Conservation (phyloP, 1,140 invertebrate species). For the Helicoverpa armigera region DNA sequence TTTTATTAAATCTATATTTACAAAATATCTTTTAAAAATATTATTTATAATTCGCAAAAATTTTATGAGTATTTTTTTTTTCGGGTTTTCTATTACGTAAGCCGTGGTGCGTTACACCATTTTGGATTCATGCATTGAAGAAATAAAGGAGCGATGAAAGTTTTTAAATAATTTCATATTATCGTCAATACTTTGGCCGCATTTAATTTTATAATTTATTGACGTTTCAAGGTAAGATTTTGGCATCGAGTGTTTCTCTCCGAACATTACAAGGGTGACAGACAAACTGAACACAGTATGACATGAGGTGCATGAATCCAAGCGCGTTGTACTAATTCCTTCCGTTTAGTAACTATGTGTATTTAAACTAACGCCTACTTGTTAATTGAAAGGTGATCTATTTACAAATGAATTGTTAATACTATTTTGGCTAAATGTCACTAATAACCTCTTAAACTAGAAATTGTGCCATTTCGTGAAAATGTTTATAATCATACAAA, state of each 20-base stretch:
- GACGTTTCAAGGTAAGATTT: constrained; percentile 30
- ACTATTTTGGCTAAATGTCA: constrained; percentile 85
- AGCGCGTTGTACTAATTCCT: constrained; percentile 76
- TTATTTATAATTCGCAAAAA: constrained; percentile 79
- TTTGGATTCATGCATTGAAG: constrained; percentile 60
- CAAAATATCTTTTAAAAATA: constrained; percentile 85
- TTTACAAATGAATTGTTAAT: constrained; percentile 80
- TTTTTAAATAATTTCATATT: neutral
- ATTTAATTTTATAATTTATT: constrained; percentile 7
- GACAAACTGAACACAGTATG: neutral
- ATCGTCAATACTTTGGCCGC: constrained; percentile 42
- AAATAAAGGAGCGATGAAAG: neutral
- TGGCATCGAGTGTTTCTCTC: constrained; percentile 33
- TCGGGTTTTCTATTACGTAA: constrained; percentile 55
- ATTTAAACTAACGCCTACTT: constrained; percentile 69
- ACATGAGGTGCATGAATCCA: constrained; percentile 63
- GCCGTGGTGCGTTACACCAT: constrained; percentile 51
- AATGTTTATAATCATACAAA: constrained; percentile 62
- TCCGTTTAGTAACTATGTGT: constrained; percentile 75
- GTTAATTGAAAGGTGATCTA: constrained; percentile 78
- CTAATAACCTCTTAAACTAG: constrained; percentile 81
- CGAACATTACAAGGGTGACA: constrained; percentile 1
- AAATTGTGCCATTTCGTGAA: constrained; percentile 81
- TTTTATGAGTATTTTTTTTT: constrained; percentile 62
- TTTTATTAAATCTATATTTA: constrained; percentile 78